Evolutionary conservation across 2,888 invertebrate species (phyloP).

Genomic region (Atherix ibis): DNA sequence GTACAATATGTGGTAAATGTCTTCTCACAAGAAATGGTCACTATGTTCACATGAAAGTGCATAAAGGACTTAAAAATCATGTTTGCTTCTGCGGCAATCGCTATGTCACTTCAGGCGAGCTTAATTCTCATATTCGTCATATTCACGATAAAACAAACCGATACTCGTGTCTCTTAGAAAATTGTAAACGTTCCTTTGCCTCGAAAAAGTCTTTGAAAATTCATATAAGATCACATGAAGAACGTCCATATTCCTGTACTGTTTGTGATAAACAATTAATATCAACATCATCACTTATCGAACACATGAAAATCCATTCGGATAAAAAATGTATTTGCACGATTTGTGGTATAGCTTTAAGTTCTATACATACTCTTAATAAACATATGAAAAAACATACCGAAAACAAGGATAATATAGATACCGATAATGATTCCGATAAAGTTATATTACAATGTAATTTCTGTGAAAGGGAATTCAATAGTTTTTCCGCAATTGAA

Average conservation of each 20-base stretch:
- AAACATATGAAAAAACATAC: slow-evolving; percentile 12
- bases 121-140: slow-evolving; percentile 13
- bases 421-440: neutral
- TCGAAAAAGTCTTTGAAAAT: slow-evolving; percentile 13
- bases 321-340: slow-evolving; percentile 12
- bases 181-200: slow-evolving; percentile 13
- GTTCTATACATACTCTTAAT: slow-evolving; percentile 11
- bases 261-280: slow-evolving; percentile 12
- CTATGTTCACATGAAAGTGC: slow-evolving; percentile 16
- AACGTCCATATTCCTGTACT: slow-evolving; percentile 12
- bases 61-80: slow-evolving; percentile 15
- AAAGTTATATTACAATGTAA: neutral
- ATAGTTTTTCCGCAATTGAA: neutral
- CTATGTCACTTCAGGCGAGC: slow-evolving; percentile 15
- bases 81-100: slow-evolving; percentile 14
- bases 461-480: neutral
- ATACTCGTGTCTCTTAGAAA: slow-evolving; percentile 12
- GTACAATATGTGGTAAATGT: slow-evolving; percentile 15
- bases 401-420: neutral
- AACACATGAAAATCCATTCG: slow-evolving; percentile 14
- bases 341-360: slow-evolving; percentile 9
- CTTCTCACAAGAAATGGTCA: slow-evolving; percentile 15
- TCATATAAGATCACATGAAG: slow-evolving; percentile 14
- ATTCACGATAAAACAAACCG: slow-evolving; percentile 14
- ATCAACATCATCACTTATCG: slow-evolving; percentile 12